Conservation (phyloP, 2,797 vertebrate genomes). For the Liparis tanakae region DNA sequence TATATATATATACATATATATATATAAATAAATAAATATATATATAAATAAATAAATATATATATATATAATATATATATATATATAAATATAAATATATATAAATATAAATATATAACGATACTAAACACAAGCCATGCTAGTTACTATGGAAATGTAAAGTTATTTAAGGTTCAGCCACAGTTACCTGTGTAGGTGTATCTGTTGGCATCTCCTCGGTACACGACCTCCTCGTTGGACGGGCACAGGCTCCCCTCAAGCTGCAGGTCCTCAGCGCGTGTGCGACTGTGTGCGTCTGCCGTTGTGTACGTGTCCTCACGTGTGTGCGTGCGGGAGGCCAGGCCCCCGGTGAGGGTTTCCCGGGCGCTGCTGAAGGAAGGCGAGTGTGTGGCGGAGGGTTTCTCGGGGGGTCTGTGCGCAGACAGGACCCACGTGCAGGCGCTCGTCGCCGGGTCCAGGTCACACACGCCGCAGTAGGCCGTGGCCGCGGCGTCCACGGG, state of each 20-base stretch:
- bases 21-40: too few relatives aligned
- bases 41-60: too few relatives aligned
- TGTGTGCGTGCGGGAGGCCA: constrained; percentile 28
- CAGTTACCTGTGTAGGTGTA: constrained; percentile 87
- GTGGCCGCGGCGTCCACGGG: constrained; percentile 78
- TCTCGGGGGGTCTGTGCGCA: constrained; percentile 19
- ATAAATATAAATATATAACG: too few relatives aligned
- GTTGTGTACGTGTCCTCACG: constrained; percentile 32
- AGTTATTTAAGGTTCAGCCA: not conserved
- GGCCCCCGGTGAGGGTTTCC: constrained; percentile 58
- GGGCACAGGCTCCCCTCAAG: constrained; percentile 73
- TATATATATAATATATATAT: too few relatives aligned
- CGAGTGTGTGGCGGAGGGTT: constrained; percentile 27
- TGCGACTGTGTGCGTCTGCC: constrained; percentile 1
- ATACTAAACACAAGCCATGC: not conserved
- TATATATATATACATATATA: too few relatives aligned
- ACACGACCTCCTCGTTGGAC: constrained; percentile 83
- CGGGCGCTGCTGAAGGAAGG: constrained; percentile 35
- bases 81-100: too few relatives aligned
- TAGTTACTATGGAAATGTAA: not conserved
- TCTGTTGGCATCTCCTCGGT: constrained; percentile 77
- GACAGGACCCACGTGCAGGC: constrained; percentile 83
- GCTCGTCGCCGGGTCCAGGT: constrained; percentile 82
- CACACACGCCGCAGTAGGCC: constrained; percentile 88
- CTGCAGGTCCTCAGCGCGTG: constrained; percentile 13